A percentile compares a stretch with the other conserved stretches of the same genome.
phyloP scores from a whole-genome alignment of 1,140 invertebrate species.

The Camponotus vicinus region DNA sequence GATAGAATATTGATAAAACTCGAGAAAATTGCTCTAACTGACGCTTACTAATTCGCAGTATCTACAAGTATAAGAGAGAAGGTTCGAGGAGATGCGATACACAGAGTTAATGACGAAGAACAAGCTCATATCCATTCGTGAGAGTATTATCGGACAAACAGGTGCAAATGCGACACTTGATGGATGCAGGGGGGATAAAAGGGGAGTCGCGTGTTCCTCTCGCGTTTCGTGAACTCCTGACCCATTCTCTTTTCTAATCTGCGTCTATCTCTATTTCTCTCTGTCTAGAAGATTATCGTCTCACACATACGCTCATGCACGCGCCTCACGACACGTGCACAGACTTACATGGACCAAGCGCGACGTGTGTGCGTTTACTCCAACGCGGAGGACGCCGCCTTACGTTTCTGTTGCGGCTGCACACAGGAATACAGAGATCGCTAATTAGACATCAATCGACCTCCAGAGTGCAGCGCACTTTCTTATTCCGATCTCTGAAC shows the following conservation, averaged over 20 bases:
- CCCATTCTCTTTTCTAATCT: constrained; percentile 15
- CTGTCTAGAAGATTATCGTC: constrained; percentile 10
- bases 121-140: constrained; percentile 45
- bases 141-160: constrained; percentile 66
- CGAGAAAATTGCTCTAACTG: constrained; percentile 3
- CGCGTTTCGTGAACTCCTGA: constrained; percentile 36
- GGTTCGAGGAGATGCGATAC: constrained; percentile 59
- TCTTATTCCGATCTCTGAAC: not conserved
- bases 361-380: constrained; percentile 80
- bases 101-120: constrained; percentile 69
- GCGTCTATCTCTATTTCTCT: constrained; percentile 27
- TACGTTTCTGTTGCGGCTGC: constrained; percentile 85
- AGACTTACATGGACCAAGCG: constrained; percentile 86
- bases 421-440: constrained; percentile 80
- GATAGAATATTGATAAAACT: not conserved
- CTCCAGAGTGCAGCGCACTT: not conserved
- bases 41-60: not conserved
- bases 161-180: constrained; percentile 65
- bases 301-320: constrained; percentile 57
- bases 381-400: constrained; percentile 82
- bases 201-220: constrained; percentile 19
- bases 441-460: constrained; percentile 68
- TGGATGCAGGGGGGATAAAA: constrained; percentile 57
- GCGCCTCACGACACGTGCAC: constrained; percentile 71
- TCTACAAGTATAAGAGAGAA: constrained; percentile 3